Conservation (phyloP, 2,888 invertebrate genomes). For the Tryphoninae sp. region DNA sequence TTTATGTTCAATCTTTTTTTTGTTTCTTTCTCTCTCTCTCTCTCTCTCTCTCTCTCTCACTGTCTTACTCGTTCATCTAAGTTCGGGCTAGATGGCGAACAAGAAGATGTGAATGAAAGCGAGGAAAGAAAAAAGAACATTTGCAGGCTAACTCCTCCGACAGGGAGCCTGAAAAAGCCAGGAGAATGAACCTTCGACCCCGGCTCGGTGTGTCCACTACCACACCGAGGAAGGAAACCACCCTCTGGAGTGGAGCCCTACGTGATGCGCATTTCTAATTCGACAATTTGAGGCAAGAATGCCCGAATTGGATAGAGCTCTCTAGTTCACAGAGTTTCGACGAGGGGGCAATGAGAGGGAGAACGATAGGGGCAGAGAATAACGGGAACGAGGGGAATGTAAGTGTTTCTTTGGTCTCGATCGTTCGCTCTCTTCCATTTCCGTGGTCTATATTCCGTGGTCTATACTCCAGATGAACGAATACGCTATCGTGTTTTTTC, state of each 20-base stretch:
- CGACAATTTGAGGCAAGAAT: slow-evolving; percentile 56
- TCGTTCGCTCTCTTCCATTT: not conserved
- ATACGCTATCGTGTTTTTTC: slow-evolving; percentile 23
- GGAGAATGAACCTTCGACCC: slow-evolving; percentile 1
- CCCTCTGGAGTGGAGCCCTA: slow-evolving; percentile 33
- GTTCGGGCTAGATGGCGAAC: slow-evolving; percentile 31
- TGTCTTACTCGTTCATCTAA: not conserved
- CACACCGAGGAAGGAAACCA: not conserved
- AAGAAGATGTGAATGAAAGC: slow-evolving; percentile 28
- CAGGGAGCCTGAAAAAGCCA: slow-evolving; percentile 9
- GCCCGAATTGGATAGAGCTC: slow-evolving; percentile 59
- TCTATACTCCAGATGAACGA: slow-evolving; percentile 3
- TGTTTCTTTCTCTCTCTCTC: too few species aligned
- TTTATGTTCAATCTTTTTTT: slow-evolving; percentile 25
- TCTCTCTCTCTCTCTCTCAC: not conserved
- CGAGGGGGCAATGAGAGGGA: not conserved
- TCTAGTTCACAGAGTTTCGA: not conserved
- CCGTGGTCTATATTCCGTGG: slow-evolving; percentile 13
- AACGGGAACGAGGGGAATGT: not conserved
- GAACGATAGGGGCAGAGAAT: not conserved
- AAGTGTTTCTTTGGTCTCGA: slow-evolving; percentile 12
- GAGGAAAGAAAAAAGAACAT: slow-evolving; percentile 36
- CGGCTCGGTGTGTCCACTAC: not conserved
- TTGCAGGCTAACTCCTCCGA: slow-evolving; percentile 42
- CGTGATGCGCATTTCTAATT: slow-evolving; percentile 62